Evolutionary conservation across 2,797 vertebrate genomes (phyloP).

Genomic region (Sarcophilus harrisii): DNA sequence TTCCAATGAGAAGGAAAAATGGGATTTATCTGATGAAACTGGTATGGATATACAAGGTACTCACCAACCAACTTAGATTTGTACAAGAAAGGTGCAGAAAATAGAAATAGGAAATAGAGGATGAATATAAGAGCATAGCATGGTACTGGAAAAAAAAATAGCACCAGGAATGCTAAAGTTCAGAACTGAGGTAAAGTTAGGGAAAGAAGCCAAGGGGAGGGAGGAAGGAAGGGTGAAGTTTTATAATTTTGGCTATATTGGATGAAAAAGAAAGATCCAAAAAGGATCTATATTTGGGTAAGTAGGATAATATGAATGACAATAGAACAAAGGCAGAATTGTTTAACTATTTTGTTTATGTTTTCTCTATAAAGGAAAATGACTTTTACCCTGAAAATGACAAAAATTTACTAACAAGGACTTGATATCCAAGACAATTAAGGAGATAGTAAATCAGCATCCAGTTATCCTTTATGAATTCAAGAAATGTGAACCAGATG

Average conservation of each 20-base stretch:
- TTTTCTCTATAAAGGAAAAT: not conserved
- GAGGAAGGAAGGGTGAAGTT: not conserved
- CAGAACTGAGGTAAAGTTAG: not conserved
- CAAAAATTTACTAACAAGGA: not conserved
- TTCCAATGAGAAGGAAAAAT: not conserved
- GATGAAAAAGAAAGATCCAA: not conserved
- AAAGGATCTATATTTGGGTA: not conserved
- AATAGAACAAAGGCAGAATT: not conserved
- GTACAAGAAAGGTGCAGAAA: not conserved
- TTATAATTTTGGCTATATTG: not conserved
- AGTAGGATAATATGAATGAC: not conserved
- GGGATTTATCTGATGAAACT: not conserved
- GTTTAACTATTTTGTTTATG: not conserved
- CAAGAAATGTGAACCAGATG: not conserved
- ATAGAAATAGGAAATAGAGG: not conserved
- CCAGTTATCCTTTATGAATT: not conserved
- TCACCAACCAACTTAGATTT: not conserved
- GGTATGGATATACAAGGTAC: not conserved
- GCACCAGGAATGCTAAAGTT: not conserved
- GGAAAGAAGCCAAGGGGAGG: not conserved
- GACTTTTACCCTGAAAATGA: no score
- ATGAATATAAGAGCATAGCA: not conserved
- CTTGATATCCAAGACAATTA: not conserved
- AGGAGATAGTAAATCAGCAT: not conserved
- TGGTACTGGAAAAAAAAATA: not conserved